Percentiles rank a stretch among this genome's conserved stretches.
Evolutionary conservation across 2,888 invertebrate species (phyloP).

Genomic region (Drosophila nigritarsus): DNA sequence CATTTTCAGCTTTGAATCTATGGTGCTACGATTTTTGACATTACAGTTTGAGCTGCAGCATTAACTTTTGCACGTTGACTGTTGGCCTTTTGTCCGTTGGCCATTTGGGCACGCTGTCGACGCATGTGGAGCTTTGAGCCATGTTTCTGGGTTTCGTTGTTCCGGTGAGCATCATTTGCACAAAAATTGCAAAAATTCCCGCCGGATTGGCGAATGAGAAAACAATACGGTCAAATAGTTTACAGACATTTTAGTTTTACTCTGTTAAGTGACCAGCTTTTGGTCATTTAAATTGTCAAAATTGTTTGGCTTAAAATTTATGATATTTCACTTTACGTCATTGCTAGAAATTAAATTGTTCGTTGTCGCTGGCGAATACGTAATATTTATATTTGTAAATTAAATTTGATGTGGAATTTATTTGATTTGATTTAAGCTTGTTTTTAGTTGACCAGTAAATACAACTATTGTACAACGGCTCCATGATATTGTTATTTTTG

Average conservation of each 20-base stretch:
- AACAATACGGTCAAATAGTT: conserved; percentile 55
- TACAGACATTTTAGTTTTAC: conserved; percentile 54
- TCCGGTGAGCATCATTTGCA: conserved; percentile 78
- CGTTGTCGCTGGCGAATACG: conserved; percentile 6
- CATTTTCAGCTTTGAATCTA: conserved; percentile 22
- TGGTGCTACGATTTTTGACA: conserved; percentile 15
- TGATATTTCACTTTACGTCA: conserved; percentile 3
- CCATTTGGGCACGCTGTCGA: conserved; percentile 16
- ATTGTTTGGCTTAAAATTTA: conserved; percentile 3
- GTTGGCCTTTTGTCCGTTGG: conserved; percentile 13
- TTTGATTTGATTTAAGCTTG: conserved; percentile 15
- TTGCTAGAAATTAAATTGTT: not conserved
- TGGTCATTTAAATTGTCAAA: conserved; percentile 44
- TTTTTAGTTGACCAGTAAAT: conserved; percentile 14
- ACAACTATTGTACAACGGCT: not conserved
- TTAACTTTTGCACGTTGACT: conserved; percentile 58
- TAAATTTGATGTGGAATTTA: conserved; percentile 26
- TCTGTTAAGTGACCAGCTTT: conserved; percentile 17
- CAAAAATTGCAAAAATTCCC: conserved; percentile 69
- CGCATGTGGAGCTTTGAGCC: conserved; percentile 54
- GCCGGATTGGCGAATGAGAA: conserved; percentile 40
- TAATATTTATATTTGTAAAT: conserved; percentile 29
- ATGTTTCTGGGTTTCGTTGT: conserved; percentile 60
- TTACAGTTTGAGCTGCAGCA: conserved; percentile 24
- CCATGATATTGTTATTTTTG: conserved; percentile 19